Conservation (phyloP, 2,113 vertebrate species). For the Apus apus region DNA sequence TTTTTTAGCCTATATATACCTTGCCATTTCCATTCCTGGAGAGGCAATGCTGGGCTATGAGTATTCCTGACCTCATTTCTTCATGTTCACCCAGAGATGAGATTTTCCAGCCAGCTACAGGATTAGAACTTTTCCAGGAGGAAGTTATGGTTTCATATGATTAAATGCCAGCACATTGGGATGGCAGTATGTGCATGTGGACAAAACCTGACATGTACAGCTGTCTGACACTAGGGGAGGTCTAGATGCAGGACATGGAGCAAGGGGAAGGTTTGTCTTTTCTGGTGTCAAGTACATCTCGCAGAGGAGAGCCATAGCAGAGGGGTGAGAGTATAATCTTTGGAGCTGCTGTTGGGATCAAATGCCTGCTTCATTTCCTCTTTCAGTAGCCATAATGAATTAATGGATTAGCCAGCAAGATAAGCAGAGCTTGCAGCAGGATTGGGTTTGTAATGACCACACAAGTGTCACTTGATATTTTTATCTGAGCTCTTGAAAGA, state of each 20-base stretch:
- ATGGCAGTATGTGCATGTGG: background rate
- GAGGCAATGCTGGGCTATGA: background rate
- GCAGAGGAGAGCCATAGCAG: rapidly evolving
- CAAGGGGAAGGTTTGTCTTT: background rate
- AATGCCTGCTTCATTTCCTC: background rate
- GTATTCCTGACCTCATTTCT: background rate
- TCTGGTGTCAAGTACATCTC: background rate
- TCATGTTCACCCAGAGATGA: background rate
- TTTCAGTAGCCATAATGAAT: background rate
- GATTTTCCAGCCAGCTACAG: background rate
- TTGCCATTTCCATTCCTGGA: background rate
- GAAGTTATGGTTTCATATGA: background rate
- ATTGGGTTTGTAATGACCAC: background rate
- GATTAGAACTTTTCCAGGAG: background rate
- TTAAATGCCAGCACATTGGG: background rate
- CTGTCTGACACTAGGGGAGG: background rate
- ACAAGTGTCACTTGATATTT: background rate
- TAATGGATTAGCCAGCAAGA: background rate
- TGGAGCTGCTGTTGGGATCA: background rate
- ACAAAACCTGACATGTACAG: rapidly evolving
- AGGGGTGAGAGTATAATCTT: background rate
- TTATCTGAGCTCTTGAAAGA: background rate
- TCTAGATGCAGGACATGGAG: background rate
- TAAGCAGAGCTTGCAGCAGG: background rate
- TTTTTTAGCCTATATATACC: background rate